Base-by-base conservation (phyloP, 2,113 vertebrate genomes). In the Panthera tigris region DNA sequence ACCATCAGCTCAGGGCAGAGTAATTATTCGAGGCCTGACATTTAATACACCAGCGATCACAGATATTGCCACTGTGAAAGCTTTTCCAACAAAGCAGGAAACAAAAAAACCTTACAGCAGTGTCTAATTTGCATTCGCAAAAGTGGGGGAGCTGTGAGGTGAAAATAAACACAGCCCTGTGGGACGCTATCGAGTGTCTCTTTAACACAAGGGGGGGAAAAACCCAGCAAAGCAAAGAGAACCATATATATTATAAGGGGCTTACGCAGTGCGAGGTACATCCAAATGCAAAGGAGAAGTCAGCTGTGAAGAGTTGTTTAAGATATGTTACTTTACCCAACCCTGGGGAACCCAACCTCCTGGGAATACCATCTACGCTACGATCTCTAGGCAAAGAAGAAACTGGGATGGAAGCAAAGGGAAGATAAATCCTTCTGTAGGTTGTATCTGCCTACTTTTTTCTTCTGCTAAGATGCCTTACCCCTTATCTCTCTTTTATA, bases 1-100 rank as follows among this genome's bases (percentile, higher is more conserved):
- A 39, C 82, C 29, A 33, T 63, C 50, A 63, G 73, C 89, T 74
- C 41, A 3, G 76, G 52, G 69, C 45, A 50, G 63, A 97, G 85
- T 85, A 33, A 97, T 92, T 73, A 86, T 94, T 36, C 5, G 0
- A 41, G 33, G 55, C 61, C 71, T 94, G 95, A 96, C 81, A 96
- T 92, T 88, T 57, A 97, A 92, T 95, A 57, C 78, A 19, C 39
- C 71, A 0, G 41, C 7, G 76, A 94, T 91, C 93, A 66, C 50
- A 94, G 95, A 94, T 80, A 93, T 0, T 23, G 71, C 88, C 65
- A 15, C 88, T 39, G 39, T 45, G 39, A 96, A 52, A 92, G 94
- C 97, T 95, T 96, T 84, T 36, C 85, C 73, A 61, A 73, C 93
- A 92, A 78, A 93, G 65, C 61, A 66, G 19, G 69, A 81, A 33